Evolutionary conservation across 2,888 invertebrate genomes (phyloP), one percentile per base, ranked within the genome.

Genomic region (Cosmia pyralina): DNA sequence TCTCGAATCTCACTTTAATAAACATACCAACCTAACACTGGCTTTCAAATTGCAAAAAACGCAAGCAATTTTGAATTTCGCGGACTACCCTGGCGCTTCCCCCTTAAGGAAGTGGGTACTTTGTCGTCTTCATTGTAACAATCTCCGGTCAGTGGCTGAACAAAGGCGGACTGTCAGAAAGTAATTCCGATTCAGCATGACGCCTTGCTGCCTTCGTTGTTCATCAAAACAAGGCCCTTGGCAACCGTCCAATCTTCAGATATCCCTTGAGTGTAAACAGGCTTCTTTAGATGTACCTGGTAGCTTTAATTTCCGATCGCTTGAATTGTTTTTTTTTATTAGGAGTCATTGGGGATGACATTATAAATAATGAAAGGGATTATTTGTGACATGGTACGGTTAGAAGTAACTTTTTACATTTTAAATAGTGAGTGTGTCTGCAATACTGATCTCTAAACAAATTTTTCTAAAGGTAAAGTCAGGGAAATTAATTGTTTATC

Each of bases 121-220:
- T 77, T 58, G 63, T 55, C 66, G 65, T 59, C 4, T 38, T 38
- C 38, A 38, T 6, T 10, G 34, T 71, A 78, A 75, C 77, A 72
- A 77, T 85, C 59, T 85, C 73, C 79, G 76, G 73, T 68, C 79
- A 83, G 72, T 55, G 70, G 46, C 52, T 46, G 57, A 80, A 83
- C 81, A 84, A 83, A 81, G 69, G 64, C 22, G 59, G 69, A 50
- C 72, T 80, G 88, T 87, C 85, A 78, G 57, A 81, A 88, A 84
- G 66, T 82, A 84, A 85, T 87, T 79, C 80, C 65, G 79, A 85
- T 83, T 82, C 84, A 80, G 83, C 81, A 83, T 88, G 82, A 88
- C 77, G 80, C 72, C 78, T 84, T 82, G 81, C 79, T 82, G 58
- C 64, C 74, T 80, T 72, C 63, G 75, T 75, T 85, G 76, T 83